Conservation (phyloP, 2,797 vertebrate species). For the Cirrhinus molitorella region DNA sequence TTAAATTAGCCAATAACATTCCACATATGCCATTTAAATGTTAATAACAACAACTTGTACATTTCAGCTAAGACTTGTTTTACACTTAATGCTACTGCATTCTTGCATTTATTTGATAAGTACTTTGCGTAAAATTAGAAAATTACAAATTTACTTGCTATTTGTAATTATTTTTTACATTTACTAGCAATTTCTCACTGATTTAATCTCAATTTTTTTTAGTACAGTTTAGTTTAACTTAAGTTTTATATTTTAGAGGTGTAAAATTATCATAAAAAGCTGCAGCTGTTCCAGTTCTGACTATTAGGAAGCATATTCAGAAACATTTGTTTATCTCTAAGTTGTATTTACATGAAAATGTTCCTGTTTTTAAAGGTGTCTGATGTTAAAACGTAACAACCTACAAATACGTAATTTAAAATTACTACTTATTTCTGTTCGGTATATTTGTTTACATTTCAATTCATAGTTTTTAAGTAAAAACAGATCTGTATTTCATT, state of each 20-base stretch:
- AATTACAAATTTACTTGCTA: neutral
- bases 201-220: neutral
- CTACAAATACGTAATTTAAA: neutral
- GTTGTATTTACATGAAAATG: too few species aligned
- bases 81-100: neutral
- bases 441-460: neutral
- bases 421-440: too few species aligned
- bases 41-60: neutral
- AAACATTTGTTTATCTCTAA: neutral
- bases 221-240: neutral
- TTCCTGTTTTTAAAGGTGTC: neutral
- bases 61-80: neutral
- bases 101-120: neutral
- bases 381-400: neutral
- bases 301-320: neutral
- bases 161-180: neutral
- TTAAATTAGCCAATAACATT: constrained; percentile 34
- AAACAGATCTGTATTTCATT: neutral
- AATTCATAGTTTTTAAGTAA: neutral
- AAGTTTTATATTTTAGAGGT: neutral
- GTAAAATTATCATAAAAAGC: neutral
- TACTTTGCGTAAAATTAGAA: too few species aligned
- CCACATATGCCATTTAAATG: neutral
- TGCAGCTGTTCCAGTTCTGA: neutral
- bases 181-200: neutral